phyloP scores from a whole-genome alignment of 2,888 invertebrate species.

The Amphipyra berbera region DNA sequence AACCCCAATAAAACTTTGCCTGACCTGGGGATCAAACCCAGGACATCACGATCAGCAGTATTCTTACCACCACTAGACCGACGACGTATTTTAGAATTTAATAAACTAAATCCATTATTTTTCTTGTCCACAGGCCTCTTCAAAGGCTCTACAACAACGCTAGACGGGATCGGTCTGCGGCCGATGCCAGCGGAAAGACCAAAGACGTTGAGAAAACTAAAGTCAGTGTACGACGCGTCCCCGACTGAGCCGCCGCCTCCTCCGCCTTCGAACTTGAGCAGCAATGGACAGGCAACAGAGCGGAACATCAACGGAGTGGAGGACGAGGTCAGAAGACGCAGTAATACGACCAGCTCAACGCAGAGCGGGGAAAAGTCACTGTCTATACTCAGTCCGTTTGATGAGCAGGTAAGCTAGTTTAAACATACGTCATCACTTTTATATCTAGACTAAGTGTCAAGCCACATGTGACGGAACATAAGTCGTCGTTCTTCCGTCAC shows the following conservation, averaged over 20 bases:
- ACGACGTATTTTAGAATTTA: too few species aligned
- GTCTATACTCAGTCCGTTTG: slow-evolving; percentile 95
- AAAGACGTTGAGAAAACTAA: slow-evolving; percentile 93
- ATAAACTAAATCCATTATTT: slow-evolving; percentile 12
- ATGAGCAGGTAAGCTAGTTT: slow-evolving; percentile 91
- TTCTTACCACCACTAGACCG: too few species aligned
- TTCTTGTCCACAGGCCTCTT: slow-evolving; percentile 92
- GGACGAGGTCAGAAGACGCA: slow-evolving; percentile 87
- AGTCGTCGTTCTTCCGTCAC: too few species aligned
- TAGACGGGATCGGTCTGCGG: slow-evolving; percentile 90
- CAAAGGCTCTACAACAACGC: slow-evolving; percentile 94
- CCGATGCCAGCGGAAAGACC: slow-evolving; percentile 92
- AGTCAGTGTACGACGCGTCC: slow-evolving; percentile 92
- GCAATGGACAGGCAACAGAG: slow-evolving; percentile 82
- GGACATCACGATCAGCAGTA: too few species aligned
- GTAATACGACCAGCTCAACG: slow-evolving; percentile 82
- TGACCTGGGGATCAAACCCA: too few species aligned
- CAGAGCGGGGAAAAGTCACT: slow-evolving; percentile 86
- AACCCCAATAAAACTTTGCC: too few species aligned
- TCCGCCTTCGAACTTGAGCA: slow-evolving; percentile 73
- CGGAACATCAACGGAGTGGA: slow-evolving; percentile 80
- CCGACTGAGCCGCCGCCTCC: slow-evolving; percentile 78
- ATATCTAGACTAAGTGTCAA: too few species aligned
- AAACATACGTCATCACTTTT: too few species aligned
- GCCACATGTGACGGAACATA: too few species aligned